These are phyloP conservation scores for Dexiosoma caninum DNA, from an alignment of 2,888 invertebrate species.

Conservation along the genomic window DNA sequence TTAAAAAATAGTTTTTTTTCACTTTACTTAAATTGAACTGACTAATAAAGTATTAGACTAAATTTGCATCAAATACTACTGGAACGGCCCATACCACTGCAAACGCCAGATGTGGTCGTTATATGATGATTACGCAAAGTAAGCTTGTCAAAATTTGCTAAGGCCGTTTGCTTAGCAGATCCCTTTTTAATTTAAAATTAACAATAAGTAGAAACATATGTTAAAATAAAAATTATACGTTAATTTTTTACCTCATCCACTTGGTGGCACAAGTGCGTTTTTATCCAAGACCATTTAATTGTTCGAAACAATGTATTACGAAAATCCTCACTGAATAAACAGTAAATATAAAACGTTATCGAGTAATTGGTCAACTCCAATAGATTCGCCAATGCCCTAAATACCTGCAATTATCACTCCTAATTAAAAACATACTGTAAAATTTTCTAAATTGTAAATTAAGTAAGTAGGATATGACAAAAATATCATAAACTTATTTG, in stretches of 20 bases:
- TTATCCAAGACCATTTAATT: constrained; percentile 80
- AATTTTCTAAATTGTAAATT: no score
- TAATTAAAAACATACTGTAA: constrained; percentile 7
- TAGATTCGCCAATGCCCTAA: constrained; percentile 85
- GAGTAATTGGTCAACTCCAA: constrained; percentile 87
- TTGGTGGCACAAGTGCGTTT: constrained; percentile 72
- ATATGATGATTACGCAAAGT: constrained; percentile 74
- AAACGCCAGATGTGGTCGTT: constrained; percentile 75
- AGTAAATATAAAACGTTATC: constrained; percentile 88
- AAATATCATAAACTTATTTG: not conserved
- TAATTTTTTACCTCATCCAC: constrained; percentile 73
- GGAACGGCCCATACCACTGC: constrained; percentile 74
- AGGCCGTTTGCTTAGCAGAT: constrained; percentile 70
- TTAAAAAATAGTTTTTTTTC: constrained; percentile 38
- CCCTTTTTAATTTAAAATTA: constrained; percentile 55
- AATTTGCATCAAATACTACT: constrained; percentile 74
- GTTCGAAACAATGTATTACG: constrained; percentile 83
- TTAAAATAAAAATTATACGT: constrained; percentile 23
- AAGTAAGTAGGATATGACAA: no score
- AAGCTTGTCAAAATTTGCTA: constrained; percentile 70
- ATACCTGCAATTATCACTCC: constrained; percentile 79
- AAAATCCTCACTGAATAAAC: constrained; percentile 87
- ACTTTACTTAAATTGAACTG: not conserved
- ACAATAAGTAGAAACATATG: not conserved
- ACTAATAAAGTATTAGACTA: constrained; percentile 33